Evolutionary conservation across 2,797 vertebrate genomes (phyloP).

Genomic region (Philypnodon macrostomus): DNA sequence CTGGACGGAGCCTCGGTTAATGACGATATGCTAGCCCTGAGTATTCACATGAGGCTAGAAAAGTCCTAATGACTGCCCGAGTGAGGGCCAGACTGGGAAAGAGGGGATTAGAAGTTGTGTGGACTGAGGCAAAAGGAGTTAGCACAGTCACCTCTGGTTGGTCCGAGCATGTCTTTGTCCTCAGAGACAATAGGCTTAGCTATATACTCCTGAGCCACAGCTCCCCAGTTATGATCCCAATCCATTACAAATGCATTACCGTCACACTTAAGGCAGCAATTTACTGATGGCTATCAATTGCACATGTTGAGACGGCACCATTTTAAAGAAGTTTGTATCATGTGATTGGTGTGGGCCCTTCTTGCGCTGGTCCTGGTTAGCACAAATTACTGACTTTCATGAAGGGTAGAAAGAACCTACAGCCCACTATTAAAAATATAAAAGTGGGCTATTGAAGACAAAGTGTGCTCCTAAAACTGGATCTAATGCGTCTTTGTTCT

Average conservation of each 20-base stretch:
- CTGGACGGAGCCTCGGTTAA: slow-evolving; percentile 70
- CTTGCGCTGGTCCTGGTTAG: slow-evolving; percentile 32
- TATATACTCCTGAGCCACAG: slow-evolving; percentile 42
- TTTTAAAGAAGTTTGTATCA: slow-evolving; percentile 42
- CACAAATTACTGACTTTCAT: too few species aligned
- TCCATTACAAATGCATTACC: slow-evolving; percentile 60
- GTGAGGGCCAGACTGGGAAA: slow-evolving; percentile 55
- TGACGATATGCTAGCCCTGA: slow-evolving; percentile 64
- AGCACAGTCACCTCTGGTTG: slow-evolving; percentile 61
- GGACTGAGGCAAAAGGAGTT: slow-evolving; percentile 60
- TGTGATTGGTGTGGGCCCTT: slow-evolving; percentile 31
- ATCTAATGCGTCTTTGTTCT: too few species aligned
- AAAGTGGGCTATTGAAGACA: too few species aligned
- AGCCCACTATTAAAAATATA: too few species aligned
- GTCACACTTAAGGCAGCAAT: slow-evolving; percentile 62
- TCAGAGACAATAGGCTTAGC: slow-evolving; percentile 74
- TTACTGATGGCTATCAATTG: slow-evolving; percentile 74
- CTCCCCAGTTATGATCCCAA: slow-evolving; percentile 65
- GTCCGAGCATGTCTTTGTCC: slow-evolving; percentile 68
- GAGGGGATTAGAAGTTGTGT: slow-evolving; percentile 74
- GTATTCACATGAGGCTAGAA: slow-evolving; percentile 53
- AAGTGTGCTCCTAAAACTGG: too few species aligned
- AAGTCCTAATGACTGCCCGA: slow-evolving; percentile 63
- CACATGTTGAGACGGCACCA: slow-evolving; percentile 29
- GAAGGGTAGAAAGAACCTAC: too few species aligned